Evolutionary conservation across 2,113 vertebrate species (phyloP).

Genomic region (Scomber scombrus): DNA sequence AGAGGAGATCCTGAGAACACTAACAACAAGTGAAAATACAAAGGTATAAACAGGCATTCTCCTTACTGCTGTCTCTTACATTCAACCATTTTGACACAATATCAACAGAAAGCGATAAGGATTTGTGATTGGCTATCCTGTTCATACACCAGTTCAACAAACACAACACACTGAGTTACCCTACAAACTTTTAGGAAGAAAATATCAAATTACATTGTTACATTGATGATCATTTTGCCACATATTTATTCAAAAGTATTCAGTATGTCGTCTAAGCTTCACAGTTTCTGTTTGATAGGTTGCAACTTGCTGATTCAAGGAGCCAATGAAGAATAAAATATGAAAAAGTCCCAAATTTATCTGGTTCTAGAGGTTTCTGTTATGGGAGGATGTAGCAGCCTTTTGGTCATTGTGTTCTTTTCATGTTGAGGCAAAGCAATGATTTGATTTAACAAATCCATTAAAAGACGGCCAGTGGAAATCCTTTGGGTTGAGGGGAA

Average conservation of each 20-base stretch:
- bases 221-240: no score
- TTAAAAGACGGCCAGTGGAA: not conserved
- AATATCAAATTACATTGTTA: not conserved
- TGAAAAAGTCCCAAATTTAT: no score
- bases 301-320: no score
- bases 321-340: no score
- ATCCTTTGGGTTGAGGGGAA: not conserved
- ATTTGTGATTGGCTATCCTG: not conserved
- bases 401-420: not conserved
- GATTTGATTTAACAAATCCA: not conserved
- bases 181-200: not conserved
- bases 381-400: no score
- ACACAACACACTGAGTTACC: not conserved
- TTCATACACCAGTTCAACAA: not conserved
- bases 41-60: conserved; percentile 2
- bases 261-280: no score
- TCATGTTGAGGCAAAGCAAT: not conserved
- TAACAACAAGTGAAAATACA: not conserved
- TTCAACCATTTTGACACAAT: not conserved
- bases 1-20: conserved; percentile 4
- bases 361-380: no score
- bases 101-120: not conserved
- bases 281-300: no score
- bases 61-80: not conserved
- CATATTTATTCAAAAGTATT: no score